Evolutionary conservation across 2,888 invertebrate species (phyloP).

Genomic region (Cactoblastis cactorum): DNA sequence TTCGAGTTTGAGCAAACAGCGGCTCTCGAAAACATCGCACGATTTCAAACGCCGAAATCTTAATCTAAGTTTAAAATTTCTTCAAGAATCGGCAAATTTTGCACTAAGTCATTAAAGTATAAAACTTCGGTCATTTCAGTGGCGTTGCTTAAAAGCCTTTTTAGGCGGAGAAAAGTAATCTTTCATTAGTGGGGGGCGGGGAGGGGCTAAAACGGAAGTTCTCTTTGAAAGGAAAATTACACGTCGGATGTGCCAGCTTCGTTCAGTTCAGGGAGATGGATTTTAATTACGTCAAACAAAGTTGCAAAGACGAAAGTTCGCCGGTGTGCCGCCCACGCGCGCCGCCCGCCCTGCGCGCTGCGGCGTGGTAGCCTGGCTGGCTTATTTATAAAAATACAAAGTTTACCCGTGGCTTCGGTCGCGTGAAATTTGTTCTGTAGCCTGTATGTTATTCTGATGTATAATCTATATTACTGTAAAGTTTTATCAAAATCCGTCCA

Average conservation of each 20-base stretch:
- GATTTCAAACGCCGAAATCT: conserved; percentile 75
- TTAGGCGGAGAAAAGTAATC: conserved; percentile 78
- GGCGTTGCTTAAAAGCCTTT: conserved; percentile 79
- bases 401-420: too few relatives aligned
- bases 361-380: too few relatives aligned
- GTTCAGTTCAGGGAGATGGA: conserved; percentile 59
- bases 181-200: conserved; percentile 77
- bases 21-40: conserved; percentile 65
- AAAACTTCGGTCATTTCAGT: conserved; percentile 78
- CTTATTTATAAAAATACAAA: too few relatives aligned
- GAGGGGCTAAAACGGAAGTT: conserved; percentile 78
- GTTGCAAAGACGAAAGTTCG: conserved; percentile 56
- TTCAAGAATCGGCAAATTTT: conserved; percentile 77
- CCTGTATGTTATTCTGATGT: too few relatives aligned
- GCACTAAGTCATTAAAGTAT: conserved; percentile 80
- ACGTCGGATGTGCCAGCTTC: conserved; percentile 69
- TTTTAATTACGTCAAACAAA: conserved; percentile 78
- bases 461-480: too few relatives aligned
- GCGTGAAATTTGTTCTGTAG: too few relatives aligned
- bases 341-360: conserved; percentile 15
- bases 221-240: conserved; percentile 79
- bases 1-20: conserved; percentile 57
- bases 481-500: too few relatives aligned
- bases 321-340: conserved; percentile 18
- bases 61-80: conserved; percentile 80